Conservation (phyloP, 2,797 vertebrate genomes). For the Eulemur coronatus region DNA sequence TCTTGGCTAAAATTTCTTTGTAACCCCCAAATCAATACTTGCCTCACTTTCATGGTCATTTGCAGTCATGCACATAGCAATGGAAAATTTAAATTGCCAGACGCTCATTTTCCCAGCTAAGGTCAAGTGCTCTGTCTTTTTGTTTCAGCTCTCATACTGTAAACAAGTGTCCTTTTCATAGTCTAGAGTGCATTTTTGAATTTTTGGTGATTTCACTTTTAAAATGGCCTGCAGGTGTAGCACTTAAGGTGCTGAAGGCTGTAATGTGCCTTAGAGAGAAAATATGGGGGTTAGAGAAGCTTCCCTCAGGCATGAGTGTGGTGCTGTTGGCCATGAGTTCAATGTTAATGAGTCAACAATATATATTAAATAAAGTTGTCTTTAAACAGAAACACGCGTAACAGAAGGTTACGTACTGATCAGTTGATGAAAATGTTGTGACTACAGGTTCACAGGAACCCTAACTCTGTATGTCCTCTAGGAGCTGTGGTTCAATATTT, state of each 20-base stretch:
- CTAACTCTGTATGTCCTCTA: not conserved
- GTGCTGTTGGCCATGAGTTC: not conserved
- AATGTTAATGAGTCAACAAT: not conserved
- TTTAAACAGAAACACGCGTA: not conserved
- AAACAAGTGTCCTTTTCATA: not conserved
- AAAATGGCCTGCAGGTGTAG: not conserved
- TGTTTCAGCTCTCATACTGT: not conserved
- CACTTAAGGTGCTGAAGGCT: not conserved
- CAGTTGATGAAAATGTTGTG: not conserved
- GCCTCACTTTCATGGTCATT: not conserved
- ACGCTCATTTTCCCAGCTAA: not conserved
- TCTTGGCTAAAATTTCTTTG: not conserved
- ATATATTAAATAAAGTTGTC: not conserved
- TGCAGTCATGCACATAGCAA: not conserved
- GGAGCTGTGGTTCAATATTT: not conserved
- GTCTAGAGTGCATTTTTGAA: not conserved
- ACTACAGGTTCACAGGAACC: not conserved
- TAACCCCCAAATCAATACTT: not conserved
- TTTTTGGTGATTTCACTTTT: not conserved
- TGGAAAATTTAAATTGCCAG: not conserved
- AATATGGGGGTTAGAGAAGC: not conserved
- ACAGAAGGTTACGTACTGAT: not conserved
- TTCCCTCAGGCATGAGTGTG: not conserved
- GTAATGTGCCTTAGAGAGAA: not conserved
- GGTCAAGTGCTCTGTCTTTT: not conserved